Evolutionary conservation across 2,113 vertebrate species (phyloP), one percentile per base, ranked within the genome.

Genomic region (Ophiodon elongatus): DNA sequence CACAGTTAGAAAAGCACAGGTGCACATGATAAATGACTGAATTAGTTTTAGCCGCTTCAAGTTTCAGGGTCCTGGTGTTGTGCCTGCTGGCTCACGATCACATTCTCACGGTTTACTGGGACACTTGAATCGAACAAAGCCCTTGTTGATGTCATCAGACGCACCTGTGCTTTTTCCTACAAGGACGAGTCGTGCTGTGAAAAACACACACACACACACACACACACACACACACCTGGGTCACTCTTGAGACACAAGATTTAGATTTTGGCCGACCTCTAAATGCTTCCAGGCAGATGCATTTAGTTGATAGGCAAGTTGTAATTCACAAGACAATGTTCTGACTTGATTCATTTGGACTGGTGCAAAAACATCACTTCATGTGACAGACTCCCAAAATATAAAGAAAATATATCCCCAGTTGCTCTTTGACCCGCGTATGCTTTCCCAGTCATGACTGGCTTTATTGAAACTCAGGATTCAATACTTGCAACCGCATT

Each of bases 401-500:
- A n/a, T n/a, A n/a, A n/a, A n/a, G n/a, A n/a, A n/a, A n/a, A n/a
- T n/a, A n/a, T n/a, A n/a, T n/a, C n/a, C n/a, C 31, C 1, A 29
- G 17, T 60, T 74, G 6, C 10, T 68, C 17, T 21, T 33, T 27
- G 1, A 77, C 33, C 9, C 52, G n/a, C 1, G 4, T 4, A 6
- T 33, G 27, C 19, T 25, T 19, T 4, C 14, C 10, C 23, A 25
- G 27, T 54, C 7, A 56, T 35, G 2, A 13, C 8, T 47, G 41
- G 39, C 45, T 76, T 31, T 6, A 8, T 15, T 43, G 6, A 56
- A 27, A 8, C 4, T 39, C n/a, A 17, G 1, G 15, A 39, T 6
- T 60, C 25, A 33, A 21, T 17, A 4, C 9, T 35, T 57, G 31
- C 23, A 21, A 17, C 23, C 80, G 85, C 63, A 67, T 4, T 86